Conservation (phyloP, 92 coral and sea anemone species). For the Zoanthus gigantus region DNA sequence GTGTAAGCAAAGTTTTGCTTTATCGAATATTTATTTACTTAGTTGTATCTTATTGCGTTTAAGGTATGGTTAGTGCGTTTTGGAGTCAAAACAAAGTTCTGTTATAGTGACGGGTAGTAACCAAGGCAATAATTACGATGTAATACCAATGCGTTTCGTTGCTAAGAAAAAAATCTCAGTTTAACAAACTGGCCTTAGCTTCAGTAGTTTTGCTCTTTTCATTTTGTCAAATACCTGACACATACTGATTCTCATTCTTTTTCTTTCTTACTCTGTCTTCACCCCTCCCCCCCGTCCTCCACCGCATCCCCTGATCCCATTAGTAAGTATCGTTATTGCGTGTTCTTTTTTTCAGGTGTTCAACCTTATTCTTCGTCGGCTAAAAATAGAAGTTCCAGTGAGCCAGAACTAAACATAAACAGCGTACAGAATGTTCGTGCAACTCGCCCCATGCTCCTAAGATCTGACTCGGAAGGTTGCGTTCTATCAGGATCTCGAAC, state of each 20-base stretch:
- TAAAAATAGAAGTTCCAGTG: conserved; percentile 28
- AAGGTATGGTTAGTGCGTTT: too few species aligned
- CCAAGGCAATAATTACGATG: neutral
- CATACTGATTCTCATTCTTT: neutral
- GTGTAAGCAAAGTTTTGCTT: neutral
- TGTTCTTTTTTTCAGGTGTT: conserved; percentile 18
- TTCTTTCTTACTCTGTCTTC: neutral
- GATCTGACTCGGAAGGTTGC: conserved; percentile 42
- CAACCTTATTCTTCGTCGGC: conserved; percentile 15
- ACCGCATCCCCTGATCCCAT: neutral
- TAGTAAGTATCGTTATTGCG: neutral
- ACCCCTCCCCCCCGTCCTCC: neutral
- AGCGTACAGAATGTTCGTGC: conserved; percentile 3
- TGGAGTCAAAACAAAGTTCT: neutral
- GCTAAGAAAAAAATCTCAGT: neutral
- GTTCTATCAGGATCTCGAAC: conserved; percentile 39
- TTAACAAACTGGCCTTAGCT: neutral
- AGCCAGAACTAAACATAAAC: conserved; percentile 37
- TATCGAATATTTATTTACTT: too few species aligned
- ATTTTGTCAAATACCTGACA: neutral
- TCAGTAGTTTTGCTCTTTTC: neutral
- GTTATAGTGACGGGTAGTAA: neutral
- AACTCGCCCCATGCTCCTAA: conserved; percentile 10
- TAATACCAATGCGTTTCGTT: neutral
- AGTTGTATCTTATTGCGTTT: too few species aligned